Base-by-base conservation (phyloP, 2,797 vertebrate species). In the Spinus pinus region DNA sequence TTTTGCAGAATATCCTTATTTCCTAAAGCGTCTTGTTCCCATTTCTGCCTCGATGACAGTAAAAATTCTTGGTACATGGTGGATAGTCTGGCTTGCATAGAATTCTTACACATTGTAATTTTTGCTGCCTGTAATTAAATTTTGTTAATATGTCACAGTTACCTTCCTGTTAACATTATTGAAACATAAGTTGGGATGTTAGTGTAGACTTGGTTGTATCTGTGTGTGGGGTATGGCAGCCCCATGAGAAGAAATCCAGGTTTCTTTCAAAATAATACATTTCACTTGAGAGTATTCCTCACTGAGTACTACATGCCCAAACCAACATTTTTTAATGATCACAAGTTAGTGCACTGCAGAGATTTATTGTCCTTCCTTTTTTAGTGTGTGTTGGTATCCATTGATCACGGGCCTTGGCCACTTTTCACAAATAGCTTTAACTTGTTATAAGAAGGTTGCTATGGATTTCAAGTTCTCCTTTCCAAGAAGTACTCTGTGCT, bases 351-450 rank as follows among this genome's bases (percentile, higher is more conserved):
- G 44, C 46, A 17, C 49, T 93, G 65, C 37, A 75, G 64, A 92
- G 79, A 75, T 94, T 88, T 94, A 83, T 65, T 77, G 58, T 83
- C 62, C 74, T 88, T 84, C 90, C 53, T 42, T 94, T 95, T 95
- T 93, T 90, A 90, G 49, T 80, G 33, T 78, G 53, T 87, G 53
- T 88, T 91, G 53, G 24, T 65, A 74, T 84, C 49, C 15, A 27
- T 60, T 92, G 83, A 92, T 94, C 90, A 69, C 19, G 37, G 60
- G 33, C 7, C 66, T 83, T 85, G 66, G 67, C 70, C 54, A 72
- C 49, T 77, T 84, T 47, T 95, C 73, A 79, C 70, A 74, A 72
- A 74, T 56, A 79, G 56, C 54, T 93, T 89, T 80, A 86, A 65
- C 71, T 90, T 95, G 72, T 39, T 74, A 9, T 20, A 78, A 60